Conservation (phyloP, 2,113 vertebrate species). For the Myrmecobius fasciatus region DNA sequence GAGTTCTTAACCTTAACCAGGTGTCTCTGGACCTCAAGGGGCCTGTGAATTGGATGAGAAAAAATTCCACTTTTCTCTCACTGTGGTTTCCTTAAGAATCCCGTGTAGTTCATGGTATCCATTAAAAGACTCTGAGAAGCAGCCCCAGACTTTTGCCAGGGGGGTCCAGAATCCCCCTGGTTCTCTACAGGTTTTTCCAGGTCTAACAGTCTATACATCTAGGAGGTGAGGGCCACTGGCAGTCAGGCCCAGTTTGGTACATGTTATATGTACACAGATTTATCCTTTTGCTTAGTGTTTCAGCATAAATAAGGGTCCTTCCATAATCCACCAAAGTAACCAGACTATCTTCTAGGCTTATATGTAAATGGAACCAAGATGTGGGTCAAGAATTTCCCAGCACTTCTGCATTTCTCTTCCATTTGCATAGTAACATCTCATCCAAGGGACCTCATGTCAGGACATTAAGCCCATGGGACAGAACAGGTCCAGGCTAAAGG, state of each 20-base stretch:
- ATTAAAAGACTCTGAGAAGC: neutral
- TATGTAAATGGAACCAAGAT: neutral
- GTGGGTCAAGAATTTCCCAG: neutral
- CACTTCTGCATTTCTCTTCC: neutral
- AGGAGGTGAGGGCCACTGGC: neutral
- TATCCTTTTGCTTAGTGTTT: neutral
- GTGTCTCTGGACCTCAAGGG: neutral
- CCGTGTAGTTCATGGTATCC: neutral
- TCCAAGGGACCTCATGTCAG: neutral
- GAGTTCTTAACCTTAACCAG: neutral
- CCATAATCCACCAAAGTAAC: neutral
- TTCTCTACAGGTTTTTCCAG: neutral
- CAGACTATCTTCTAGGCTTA: neutral
- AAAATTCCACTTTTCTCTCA: neutral
- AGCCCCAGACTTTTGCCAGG: neutral
- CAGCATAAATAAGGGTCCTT: too few species aligned
- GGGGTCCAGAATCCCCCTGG: too few species aligned
- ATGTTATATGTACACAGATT: slow-evolving; percentile 20
- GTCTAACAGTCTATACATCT: neutral
- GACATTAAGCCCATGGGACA: neutral
- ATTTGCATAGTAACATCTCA: neutral
- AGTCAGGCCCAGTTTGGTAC: neutral
- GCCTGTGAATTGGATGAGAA: neutral
- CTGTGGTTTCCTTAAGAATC: neutral
- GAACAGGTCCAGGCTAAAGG: neutral